Conservation (phyloP, 2,113 vertebrate genomes). For the Istiophorus platypterus region DNA sequence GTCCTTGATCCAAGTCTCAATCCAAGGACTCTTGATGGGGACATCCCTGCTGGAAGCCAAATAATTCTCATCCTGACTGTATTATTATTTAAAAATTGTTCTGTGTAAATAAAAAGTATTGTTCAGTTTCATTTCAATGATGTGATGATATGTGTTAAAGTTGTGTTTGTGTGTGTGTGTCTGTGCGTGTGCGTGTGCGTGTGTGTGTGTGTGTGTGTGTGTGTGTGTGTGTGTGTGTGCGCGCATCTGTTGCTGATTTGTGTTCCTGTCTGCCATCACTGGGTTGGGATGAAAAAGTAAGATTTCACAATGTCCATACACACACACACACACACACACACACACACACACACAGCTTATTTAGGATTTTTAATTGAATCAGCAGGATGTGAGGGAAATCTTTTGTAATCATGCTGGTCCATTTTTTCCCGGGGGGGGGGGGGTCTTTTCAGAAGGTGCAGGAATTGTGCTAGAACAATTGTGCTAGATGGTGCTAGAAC, state of each 20-base stretch:
- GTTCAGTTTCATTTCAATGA: neutral
- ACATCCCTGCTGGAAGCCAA: neutral
- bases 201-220: constrained; percentile 1
- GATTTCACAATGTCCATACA: constrained; percentile 11
- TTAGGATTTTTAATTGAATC: constrained; percentile 50
- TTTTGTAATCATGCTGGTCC: constrained; percentile 16
- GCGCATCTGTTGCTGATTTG: constrained; percentile 12
- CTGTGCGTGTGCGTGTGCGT: neutral
- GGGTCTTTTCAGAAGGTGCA: constrained; percentile 7
- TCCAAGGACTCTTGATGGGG: neutral
- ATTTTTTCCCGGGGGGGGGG: too few species aligned
- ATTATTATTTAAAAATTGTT: neutral
- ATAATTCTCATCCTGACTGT: neutral
- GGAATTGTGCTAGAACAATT: constrained; percentile 1
- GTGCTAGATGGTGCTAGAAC: constrained; percentile 5
- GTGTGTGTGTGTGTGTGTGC: constrained; percentile 6
- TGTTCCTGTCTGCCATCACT: constrained; percentile 15
- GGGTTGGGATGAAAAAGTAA: constrained; percentile 27
- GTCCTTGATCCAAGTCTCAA: too few species aligned
- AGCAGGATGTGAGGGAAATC: constrained; percentile 42
- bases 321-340: constrained; percentile 15
- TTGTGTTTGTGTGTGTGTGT: constrained; percentile 6
- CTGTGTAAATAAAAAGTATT: neutral
- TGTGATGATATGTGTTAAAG: neutral
- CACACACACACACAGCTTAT: neutral